phyloP scores from a whole-genome alignment of 2,888 invertebrate species.

The Caenorhabditis virilis region DNA sequence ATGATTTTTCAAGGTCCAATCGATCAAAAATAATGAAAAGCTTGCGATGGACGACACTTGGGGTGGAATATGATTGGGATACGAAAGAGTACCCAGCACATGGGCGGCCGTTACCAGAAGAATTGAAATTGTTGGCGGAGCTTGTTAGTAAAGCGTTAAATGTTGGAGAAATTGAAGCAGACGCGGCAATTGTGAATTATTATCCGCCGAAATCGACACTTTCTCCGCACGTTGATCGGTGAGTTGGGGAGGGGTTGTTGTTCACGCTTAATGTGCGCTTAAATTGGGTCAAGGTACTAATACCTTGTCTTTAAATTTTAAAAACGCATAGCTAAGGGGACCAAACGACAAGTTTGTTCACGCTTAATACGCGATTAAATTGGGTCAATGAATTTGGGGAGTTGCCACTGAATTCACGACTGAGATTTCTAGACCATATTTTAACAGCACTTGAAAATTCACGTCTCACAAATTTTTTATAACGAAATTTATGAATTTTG shows the following conservation, averaged over 20 bases:
- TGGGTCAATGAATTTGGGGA: no score
- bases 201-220: constrained; percentile 90
- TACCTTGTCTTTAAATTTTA: not conserved
- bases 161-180: constrained; percentile 76
- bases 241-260: not conserved
- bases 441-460: no score
- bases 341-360: not conserved
- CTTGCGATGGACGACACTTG: constrained; percentile 92
- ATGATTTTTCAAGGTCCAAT: no score
- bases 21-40: no score
- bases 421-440: no score
- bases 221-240: constrained; percentile 85
- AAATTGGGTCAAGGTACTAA: not conserved
- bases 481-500: no score
- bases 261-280: not conserved
- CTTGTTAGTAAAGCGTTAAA: constrained; percentile 72
- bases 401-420: no score
- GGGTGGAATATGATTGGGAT: constrained; percentile 98
- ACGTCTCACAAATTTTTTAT: no score
- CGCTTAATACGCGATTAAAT: no score
- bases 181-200: constrained; percentile 95
- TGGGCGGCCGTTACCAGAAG: constrained; percentile 59
- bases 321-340: not conserved
- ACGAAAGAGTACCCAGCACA: constrained; percentile 77
- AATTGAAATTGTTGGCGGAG: constrained; percentile 56